Base-by-base conservation (phyloP, 2,888 invertebrate genomes). In the Slavum lentiscoides region DNA sequence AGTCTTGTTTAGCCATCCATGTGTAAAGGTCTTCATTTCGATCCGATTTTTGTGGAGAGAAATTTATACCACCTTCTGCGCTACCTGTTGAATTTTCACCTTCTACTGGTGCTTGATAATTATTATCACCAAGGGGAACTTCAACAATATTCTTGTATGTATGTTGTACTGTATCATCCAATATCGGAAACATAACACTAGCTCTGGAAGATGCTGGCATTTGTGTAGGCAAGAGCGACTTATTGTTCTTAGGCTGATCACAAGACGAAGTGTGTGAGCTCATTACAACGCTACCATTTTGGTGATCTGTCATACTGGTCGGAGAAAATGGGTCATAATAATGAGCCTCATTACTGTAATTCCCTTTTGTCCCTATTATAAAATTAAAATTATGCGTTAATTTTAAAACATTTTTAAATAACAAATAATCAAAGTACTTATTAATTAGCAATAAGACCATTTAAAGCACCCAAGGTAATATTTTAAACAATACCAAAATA, bases 1-100 rank as follows among this genome's bases (percentile, higher is more conserved):
- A 83, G 49, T 95, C 94, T 85, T 97, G 96, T 85, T 95, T 94
- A 2, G 95, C 95, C 97, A 97, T 97, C 97, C 97, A 97, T 84
- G 93, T 94, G 86, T 97, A 97, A 66, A 97, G 88, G 87, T 97
- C 96, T 85, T 95, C 95, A n/a, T 91, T 90, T 23, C 90, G 90
- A 84, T 91, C 86, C 85, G 83, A 87, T 88, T 83, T 87, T 70
- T 81, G 83, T 19, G 83, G 82, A 15, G 83, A 83, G 4, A 76
- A 66, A 59, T 82, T 68, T n/a, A 81, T 69, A 30, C 43, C 80
- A 30, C 43, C 80, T 67, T 83, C 83, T 0, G 77, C 55, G 23
- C 83, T 83, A 2, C 64, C 81, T 15, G 68, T 67, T 8, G 74
- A 83, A 59, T 82, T 72, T 61, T 81, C 81, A 39, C 62, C 70